Base-by-base conservation (phyloP, 2,113 vertebrate species). In the Tyrannus savana region DNA sequence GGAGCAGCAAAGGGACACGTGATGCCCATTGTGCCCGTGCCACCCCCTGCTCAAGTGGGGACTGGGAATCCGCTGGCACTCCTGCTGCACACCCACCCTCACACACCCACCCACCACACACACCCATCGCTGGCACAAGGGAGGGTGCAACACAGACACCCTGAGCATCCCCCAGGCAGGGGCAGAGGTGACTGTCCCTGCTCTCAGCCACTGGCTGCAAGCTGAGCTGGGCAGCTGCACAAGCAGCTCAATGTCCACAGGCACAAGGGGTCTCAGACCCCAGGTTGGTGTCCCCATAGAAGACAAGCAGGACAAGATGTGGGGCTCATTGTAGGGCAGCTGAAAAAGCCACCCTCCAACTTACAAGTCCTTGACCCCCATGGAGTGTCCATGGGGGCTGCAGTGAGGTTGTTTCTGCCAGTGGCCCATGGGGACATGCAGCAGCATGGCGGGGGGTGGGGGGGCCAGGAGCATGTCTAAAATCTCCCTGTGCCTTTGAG, bases 291-390 rank as follows among this genome's bases (percentile, higher is more conserved):
- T 46, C n/a, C 56, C 67, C 28, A 28, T 0, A 4, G 9, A 39
- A 25, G 14, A 63, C 30, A 69, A 39, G 35, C 28, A 63, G 59
- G 39, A 69, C 25, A 24, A 81, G n/a, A 64, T 2, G 10, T 0
- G 0, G 44, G 19, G 12, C 49, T 81, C 46, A 10, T 3, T 41
- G 27, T 15, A 49, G 13, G 13, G 35, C 52, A 89, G 53, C 52
- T 72, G 74, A 19, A 78, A 75, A 88, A 52, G 27, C 14, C 67
- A 39, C 30, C 13, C 30, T 49, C 35, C 4, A 2, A 74, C 14
- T 19, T 27, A 52, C 0, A 0, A 50, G 33, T 56, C 76, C 35
- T 50, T 2, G 2, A 4, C 4, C 10, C 16, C 30, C 27, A 5
- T 2, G 4, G 33, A 69, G 23, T 31, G 56, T 88, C 71, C 3